A percentile compares a stretch with the other conserved stretches of the same genome.
Evolutionary conservation across 2,888 invertebrate genomes (phyloP).

Genomic region (Trichopoda pennipes): DNA sequence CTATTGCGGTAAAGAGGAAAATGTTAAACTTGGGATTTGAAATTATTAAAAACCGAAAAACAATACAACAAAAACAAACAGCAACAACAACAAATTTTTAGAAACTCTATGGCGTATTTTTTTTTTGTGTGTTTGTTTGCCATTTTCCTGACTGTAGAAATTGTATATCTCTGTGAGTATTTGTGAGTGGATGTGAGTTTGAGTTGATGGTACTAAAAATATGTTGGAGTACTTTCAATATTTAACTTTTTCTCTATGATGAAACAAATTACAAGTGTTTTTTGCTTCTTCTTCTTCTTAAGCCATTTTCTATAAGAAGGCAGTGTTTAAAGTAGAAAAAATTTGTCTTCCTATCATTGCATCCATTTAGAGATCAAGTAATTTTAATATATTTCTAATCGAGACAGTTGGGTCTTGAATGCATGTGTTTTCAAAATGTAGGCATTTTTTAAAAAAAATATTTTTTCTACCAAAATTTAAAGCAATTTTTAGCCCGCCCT

Average conservation of each 20-base stretch:
- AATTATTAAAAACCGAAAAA: conserved; percentile 61
- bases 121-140: conserved; percentile 14
- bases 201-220: conserved; percentile 44
- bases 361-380: no score
- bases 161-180: not conserved
- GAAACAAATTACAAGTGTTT: conserved; percentile 52
- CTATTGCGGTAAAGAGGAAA: conserved; percentile 64
- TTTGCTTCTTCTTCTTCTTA: conserved; percentile 9
- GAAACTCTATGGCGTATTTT: conserved; percentile 15
- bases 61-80: no score
- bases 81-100: conserved; percentile 46
- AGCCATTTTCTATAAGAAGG: conserved; percentile 15
- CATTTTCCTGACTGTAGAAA: conserved; percentile 16
- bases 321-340: not conserved
- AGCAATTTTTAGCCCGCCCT: not conserved
- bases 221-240: conserved; percentile 54
- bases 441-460: not conserved
- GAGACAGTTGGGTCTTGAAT: no score
- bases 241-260: conserved; percentile 39
- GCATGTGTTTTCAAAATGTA: no score
- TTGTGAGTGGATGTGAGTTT: conserved; percentile 23
- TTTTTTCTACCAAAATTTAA: not conserved
- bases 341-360: no score
- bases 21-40: conserved; percentile 68
- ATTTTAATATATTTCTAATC: no score